These are phyloP conservation scores for Melieria picta DNA, from an alignment of 2,888 invertebrate species.

Conservation along the genomic window DNA sequence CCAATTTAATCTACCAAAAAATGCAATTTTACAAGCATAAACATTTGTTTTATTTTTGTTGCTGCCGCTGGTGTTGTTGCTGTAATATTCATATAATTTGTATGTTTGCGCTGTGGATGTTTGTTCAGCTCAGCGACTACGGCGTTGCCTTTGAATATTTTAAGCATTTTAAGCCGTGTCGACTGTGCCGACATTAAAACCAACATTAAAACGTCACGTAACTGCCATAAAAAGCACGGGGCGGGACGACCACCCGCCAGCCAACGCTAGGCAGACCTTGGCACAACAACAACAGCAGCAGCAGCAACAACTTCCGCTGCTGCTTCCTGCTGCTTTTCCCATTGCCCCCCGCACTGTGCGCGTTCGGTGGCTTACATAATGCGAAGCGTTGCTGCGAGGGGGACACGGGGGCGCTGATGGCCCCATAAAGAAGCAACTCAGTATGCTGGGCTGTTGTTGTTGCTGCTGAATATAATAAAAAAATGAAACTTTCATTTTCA, in stretches of 20 bases:
- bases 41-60: neutral
- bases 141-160: constrained; percentile 10
- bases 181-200: constrained; percentile 29
- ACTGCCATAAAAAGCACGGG: constrained; percentile 35
- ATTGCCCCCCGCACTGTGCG: neutral
- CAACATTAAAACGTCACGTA: constrained; percentile 42
- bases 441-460: constrained; percentile 6
- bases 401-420: no score
- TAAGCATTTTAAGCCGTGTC: constrained; percentile 6
- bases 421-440: neutral
- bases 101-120: no score
- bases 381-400: no score
- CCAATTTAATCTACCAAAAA: neutral
- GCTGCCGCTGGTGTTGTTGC: no score
- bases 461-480: constrained; percentile 6
- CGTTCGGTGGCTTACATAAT: neutral
- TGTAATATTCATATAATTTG: no score
- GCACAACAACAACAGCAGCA: neutral
- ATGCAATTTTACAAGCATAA: neutral
- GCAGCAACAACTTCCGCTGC: constrained; percentile 27
- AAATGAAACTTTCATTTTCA: constrained; percentile 35
- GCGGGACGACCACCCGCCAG: neutral
- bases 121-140: neutral
- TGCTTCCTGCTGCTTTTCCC: neutral
- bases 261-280: neutral